Conservation (phyloP, 2,797 vertebrate species). For the Rachycentron canadum region DNA sequence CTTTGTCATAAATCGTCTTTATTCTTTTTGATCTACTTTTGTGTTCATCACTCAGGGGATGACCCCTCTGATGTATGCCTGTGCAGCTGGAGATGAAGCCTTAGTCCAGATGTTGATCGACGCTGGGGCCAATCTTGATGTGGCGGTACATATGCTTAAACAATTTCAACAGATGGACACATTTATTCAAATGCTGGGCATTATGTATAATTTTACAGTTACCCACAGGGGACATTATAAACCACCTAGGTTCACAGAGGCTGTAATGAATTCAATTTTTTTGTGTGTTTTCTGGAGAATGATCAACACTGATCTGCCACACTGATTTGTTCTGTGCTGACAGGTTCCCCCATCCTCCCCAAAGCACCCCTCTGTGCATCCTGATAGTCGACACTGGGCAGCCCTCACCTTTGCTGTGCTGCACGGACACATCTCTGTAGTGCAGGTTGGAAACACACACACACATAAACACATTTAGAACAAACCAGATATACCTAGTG, state of each 20-base stretch:
- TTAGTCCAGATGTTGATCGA: constrained; percentile 99
- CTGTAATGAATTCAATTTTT: not conserved
- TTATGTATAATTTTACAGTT: not conserved
- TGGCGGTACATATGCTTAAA: constrained; percentile 86
- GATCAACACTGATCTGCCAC: not conserved
- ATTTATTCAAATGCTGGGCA: not conserved
- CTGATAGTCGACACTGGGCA: constrained; percentile 96
- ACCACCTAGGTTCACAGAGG: not conserved
- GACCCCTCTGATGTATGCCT: constrained; percentile 98
- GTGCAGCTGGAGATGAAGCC: constrained; percentile 96
- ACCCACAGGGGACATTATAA: not conserved
- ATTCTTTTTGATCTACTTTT: constrained; percentile 14
- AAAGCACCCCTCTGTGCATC: constrained; percentile 92
- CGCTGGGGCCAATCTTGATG: constrained; percentile 94
- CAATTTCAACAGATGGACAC: constrained; percentile 10
- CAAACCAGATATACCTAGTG: not conserved
- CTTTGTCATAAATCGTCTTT: constrained; percentile 1
- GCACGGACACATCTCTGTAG: constrained; percentile 97
- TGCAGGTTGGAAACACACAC: constrained; percentile 88
- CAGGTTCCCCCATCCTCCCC: constrained; percentile 92
- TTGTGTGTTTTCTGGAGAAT: not conserved
- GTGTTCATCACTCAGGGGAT: constrained; percentile 87
- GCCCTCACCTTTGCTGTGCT: constrained; percentile 94
- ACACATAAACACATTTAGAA: not conserved
- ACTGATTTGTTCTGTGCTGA: constrained; percentile 24